These are phyloP conservation scores for Vireo griseus DNA, from an alignment of 2,797 vertebrate species.

Conservation along the genomic window DNA sequence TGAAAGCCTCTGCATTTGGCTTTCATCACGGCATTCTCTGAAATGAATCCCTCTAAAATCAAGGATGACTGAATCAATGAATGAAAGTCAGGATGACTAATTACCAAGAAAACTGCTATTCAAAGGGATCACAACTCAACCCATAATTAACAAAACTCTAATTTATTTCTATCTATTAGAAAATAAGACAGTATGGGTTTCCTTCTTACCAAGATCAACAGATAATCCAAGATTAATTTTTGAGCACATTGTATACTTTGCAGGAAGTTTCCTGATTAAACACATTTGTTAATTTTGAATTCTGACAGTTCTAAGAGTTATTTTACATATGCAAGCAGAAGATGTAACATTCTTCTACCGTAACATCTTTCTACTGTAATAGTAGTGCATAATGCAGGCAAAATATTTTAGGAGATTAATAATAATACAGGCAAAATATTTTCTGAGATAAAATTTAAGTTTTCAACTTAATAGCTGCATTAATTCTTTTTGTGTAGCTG, in stretches of 20 bases:
- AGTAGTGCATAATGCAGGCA: neutral
- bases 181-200: neutral
- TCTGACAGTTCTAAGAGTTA: neutral
- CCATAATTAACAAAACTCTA: neutral
- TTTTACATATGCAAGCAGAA: neutral
- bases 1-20: neutral
- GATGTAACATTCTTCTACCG: neutral
- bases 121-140: neutral
- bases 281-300: neutral
- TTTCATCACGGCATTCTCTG: neutral
- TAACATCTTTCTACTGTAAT: neutral
- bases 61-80: neutral
- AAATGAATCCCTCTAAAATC: constrained; percentile 7
- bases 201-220: neutral
- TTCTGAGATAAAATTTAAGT: neutral
- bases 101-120: neutral
- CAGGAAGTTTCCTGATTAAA: neutral
- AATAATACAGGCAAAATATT: neutral
- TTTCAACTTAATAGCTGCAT: neutral
- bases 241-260: neutral
- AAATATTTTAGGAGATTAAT: neutral
- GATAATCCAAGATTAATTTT: neutral
- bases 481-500: neutral
- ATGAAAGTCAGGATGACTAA: constrained; percentile 31
- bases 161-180: neutral